Conservation (phyloP, 2,888 invertebrate species). For the Agrotis ipsilon region DNA sequence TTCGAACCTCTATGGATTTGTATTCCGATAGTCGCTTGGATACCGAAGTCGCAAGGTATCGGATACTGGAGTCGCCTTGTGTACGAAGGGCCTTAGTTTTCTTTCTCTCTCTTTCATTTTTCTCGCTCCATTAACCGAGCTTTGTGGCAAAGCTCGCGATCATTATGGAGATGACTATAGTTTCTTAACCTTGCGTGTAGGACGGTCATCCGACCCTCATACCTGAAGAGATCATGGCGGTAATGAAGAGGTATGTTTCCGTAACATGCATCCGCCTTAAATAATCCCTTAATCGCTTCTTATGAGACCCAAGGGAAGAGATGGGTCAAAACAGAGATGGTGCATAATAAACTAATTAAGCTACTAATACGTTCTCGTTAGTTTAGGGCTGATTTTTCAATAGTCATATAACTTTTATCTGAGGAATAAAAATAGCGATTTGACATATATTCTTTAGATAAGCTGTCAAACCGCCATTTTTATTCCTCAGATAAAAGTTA, state of each 20-base stretch:
- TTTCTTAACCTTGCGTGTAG: slow-evolving; percentile 20
- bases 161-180: slow-evolving; percentile 41
- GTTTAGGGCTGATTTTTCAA: too few species aligned
- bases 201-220: slow-evolving; percentile 17
- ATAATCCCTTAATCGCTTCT: slow-evolving; percentile 34
- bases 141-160: slow-evolving; percentile 30
- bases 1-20: too few species aligned
- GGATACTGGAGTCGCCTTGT: too few species aligned
- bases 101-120: slow-evolving; percentile 22
- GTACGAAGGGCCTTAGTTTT: too few species aligned
- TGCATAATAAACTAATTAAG: slow-evolving; percentile 26
- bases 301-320: slow-evolving; percentile 7
- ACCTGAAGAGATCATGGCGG: slow-evolving; percentile 13
- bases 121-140: slow-evolving; percentile 31
- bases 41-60: too few species aligned
- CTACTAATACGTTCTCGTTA: neutral
- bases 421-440: too few species aligned
- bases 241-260: slow-evolving; percentile 1
- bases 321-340: slow-evolving; percentile 11
- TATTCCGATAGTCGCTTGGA: too few species aligned
- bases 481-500: too few species aligned
- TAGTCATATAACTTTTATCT: too few species aligned
- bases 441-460: too few species aligned
- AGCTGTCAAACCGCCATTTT: too few species aligned
- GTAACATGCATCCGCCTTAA: slow-evolving; percentile 27